Base-by-base conservation (phyloP, 2,797 vertebrate genomes). In the Acipenser ruthenus region DNA sequence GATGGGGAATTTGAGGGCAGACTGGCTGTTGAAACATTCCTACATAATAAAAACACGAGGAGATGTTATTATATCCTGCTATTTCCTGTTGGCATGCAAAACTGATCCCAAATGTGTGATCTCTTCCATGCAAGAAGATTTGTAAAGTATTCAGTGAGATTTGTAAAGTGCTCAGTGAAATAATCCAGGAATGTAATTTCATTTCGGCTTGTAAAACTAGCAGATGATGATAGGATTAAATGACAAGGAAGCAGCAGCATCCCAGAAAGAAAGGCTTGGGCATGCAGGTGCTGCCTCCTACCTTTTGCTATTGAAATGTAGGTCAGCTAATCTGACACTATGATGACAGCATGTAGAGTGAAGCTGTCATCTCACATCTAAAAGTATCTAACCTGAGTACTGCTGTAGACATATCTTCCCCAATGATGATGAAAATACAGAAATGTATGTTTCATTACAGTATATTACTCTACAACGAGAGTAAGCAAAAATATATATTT, bases 121-220 rank as follows among this genome's bases (percentile, higher is more conserved):
- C 37, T 37, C 37, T 37, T 37, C 37, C 5, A 5, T 37, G 37
- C 37, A 13, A 58, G 55, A 18, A 18, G 55, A 58, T 58, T 58
- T 11, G 10, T n/a, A 6, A 11, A n/a, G 55, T 58, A 13, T 1
- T 58, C 12, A 7, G 55, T 58, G 55, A 11, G 55, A 58, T 58
- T 58, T 10, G 10, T n/a, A 5, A 10, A 12, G 55, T 58, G 6
- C 10, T 58, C 12, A 12, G 55, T 58, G 55, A 11, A 58, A 58
- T 58, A 58, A 58, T 58, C 55, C 55, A 58, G 11, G 15, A 11
- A 58, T 58, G 55, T 58, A 58, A 58, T 58, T 58, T 58, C n/a
- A 58, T 58, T 58, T 58, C 6, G 12, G 11, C 12, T 11, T 7
- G 55, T 11, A 58, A 13, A 13, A n/a, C 10, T n/a, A 11, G 12